Evolutionary conservation across 2,113 vertebrate genomes (phyloP).

Genomic region (Psophia crepitans): DNA sequence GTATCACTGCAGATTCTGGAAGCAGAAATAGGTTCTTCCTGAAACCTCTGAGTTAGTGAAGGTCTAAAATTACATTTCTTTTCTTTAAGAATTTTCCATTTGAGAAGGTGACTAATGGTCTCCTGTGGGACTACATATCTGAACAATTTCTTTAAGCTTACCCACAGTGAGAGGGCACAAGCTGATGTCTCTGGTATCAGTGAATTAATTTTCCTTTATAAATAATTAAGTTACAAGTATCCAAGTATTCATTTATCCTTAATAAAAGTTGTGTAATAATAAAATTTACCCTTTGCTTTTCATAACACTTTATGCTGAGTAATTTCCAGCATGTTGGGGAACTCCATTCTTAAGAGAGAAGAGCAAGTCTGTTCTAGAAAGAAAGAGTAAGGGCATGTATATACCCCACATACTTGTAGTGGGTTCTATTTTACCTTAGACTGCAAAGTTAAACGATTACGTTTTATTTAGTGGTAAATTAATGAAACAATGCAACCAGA

Average conservation of each 20-base stretch:
- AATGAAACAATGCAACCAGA: background rate
- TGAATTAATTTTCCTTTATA: background rate
- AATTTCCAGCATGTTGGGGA: background rate
- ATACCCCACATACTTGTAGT: background rate
- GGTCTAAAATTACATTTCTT: background rate
- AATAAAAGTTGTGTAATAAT: background rate
- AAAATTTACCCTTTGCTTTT: background rate
- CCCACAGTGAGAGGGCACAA: background rate
- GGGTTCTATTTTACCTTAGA: background rate
- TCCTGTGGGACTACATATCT: background rate
- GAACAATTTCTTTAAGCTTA: background rate
- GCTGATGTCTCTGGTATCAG: background rate
- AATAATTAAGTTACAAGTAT: background rate
- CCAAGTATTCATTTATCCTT: background rate
- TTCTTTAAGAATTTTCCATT: background rate
- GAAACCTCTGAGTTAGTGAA: background rate
- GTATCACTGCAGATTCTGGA: background rate
- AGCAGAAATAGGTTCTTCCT: background rate
- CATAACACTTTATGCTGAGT: background rate
- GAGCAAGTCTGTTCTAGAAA: background rate
- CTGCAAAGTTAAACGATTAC: background rate
- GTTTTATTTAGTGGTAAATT: background rate
- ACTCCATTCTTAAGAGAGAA: background rate
- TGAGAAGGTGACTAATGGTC: background rate
- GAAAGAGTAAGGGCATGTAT: background rate